phyloP scores from a whole-genome alignment of 2,888 invertebrate genomes.

The Mimas tiliae region DNA sequence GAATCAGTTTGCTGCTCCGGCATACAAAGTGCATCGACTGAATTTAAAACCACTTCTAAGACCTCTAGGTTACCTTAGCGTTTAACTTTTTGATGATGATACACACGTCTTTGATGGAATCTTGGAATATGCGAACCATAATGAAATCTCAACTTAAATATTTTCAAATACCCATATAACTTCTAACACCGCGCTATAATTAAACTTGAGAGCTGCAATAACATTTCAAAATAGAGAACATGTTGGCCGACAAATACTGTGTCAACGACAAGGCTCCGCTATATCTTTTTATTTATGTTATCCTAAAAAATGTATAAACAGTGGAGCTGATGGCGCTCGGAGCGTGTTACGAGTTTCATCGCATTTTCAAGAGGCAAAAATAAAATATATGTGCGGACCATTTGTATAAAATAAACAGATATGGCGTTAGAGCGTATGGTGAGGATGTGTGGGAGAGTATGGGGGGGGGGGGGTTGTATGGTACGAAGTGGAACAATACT shows the following conservation, averaged over 20 bases:
- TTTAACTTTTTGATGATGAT: no score
- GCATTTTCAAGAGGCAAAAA: slow-evolving; percentile 15
- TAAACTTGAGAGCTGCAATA: background rate
- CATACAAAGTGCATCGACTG: no score
- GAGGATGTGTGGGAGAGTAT: background rate
- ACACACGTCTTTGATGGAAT: no score
- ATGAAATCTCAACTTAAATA: no score
- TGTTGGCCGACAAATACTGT: background rate
- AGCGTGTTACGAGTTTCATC: slow-evolving; percentile 11
- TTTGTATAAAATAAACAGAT: slow-evolving; percentile 28
- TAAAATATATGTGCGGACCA: slow-evolving; percentile 18
- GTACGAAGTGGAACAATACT: slow-evolving; percentile 8
- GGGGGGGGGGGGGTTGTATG: background rate
- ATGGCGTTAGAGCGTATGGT: slow-evolving; percentile 26
- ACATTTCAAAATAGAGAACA: background rate
- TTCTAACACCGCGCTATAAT: background rate
- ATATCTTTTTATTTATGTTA: slow-evolving; percentile 5
- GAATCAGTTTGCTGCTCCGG: no score
- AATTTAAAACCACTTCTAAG: no score
- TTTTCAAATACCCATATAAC: background rate
- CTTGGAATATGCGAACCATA: no score
- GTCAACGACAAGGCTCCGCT: background rate
- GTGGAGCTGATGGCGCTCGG: slow-evolving; percentile 6
- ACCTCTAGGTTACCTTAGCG: no score
- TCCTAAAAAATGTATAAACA: slow-evolving; percentile 9